phyloP scores from a whole-genome alignment of 1,140 invertebrate genomes.

The Rhynchophorus ferrugineus region DNA sequence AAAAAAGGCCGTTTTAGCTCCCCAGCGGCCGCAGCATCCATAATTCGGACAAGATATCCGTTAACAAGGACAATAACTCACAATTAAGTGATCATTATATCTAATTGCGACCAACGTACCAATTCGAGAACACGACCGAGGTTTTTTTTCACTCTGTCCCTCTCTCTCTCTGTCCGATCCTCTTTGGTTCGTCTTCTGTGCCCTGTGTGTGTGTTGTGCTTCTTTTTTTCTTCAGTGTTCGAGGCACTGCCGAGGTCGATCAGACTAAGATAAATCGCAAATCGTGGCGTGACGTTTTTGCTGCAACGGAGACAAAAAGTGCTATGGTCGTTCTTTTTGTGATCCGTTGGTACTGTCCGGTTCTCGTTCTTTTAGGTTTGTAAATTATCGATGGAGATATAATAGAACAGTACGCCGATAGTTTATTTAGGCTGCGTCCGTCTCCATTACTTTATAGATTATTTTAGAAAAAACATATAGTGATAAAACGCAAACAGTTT shows the following conservation, averaged over 20 bases:
- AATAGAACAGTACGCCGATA: too few species aligned
- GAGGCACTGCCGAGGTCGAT: not conserved
- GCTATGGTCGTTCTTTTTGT: too few species aligned
- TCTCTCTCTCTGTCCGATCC: too few species aligned
- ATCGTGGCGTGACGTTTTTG: not conserved
- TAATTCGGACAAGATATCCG: slow-evolving; percentile 37
- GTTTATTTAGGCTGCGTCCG: too few species aligned
- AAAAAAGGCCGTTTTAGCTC: not conserved
- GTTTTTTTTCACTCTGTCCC: slow-evolving; percentile 19
- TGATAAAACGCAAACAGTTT: too few species aligned
- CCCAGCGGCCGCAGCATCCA: slow-evolving; percentile 24
- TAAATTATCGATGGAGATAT: too few species aligned
- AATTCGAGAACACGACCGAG: slow-evolving; percentile 32
- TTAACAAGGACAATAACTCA: slow-evolving; percentile 39
- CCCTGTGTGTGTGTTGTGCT: not conserved
- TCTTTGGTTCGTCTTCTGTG: too few species aligned
- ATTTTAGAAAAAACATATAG: too few species aligned
- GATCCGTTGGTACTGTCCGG: too few species aligned
- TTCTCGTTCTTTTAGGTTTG: too few species aligned
- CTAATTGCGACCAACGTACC: slow-evolving; percentile 37
- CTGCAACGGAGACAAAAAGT: too few species aligned
- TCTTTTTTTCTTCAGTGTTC: not conserved
- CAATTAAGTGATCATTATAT: slow-evolving; percentile 41
- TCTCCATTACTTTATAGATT: too few species aligned
- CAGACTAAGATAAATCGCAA: not conserved